A percentile compares a stretch with the other conserved stretches of the same genome.
Evolutionary conservation across 2,888 invertebrate genomes (phyloP).

Genomic region (Scaptomyza parva): DNA sequence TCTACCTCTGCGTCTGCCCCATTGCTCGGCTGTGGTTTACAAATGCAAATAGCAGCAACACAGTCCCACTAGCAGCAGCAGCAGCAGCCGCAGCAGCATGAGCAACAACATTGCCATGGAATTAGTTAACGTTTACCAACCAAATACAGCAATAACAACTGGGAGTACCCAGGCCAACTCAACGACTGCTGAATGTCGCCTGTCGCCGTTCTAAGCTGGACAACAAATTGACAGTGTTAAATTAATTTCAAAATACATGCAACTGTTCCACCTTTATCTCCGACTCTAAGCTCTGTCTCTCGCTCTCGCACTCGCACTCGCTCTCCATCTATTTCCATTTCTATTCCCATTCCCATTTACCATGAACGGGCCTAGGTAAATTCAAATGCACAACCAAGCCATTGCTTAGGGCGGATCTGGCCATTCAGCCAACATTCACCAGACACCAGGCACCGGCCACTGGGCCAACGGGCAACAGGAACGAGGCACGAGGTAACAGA

Average conservation of each 20-base stretch:
- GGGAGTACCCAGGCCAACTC: conserved; percentile 7
- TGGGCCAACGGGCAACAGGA: neutral
- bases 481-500: conserved; percentile 7
- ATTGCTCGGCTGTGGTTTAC: conserved; percentile 51
- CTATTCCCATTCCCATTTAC: conserved; percentile 21
- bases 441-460: conserved; percentile 1
- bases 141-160: conserved; percentile 54
- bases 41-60: conserved; percentile 68
- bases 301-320: neutral
- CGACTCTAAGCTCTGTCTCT: conserved; percentile 4
- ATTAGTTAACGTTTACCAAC: conserved; percentile 82
- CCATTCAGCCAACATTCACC: conserved; percentile 13
- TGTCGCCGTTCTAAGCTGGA: conserved; percentile 67
- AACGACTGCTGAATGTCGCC: conserved; percentile 36
- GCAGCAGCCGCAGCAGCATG: conserved; percentile 10
- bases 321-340: conserved; percentile 30
- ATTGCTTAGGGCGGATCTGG: conserved; percentile 26
- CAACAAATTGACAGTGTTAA: conserved; percentile 80
- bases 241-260: conserved; percentile 80
- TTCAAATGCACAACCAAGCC: conserved; percentile 54
- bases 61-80: conserved; percentile 11
- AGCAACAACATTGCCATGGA: conserved; percentile 76
- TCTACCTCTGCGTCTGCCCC: neutral
- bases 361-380: conserved; percentile 58
- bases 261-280: conserved; percentile 43